Percentiles rank a stretch among this genome's conserved stretches.
These are phyloP conservation scores for Phrixothrix hirtus DNA, from an alignment of 2,888 invertebrate species.

Conservation along the genomic window DNA sequence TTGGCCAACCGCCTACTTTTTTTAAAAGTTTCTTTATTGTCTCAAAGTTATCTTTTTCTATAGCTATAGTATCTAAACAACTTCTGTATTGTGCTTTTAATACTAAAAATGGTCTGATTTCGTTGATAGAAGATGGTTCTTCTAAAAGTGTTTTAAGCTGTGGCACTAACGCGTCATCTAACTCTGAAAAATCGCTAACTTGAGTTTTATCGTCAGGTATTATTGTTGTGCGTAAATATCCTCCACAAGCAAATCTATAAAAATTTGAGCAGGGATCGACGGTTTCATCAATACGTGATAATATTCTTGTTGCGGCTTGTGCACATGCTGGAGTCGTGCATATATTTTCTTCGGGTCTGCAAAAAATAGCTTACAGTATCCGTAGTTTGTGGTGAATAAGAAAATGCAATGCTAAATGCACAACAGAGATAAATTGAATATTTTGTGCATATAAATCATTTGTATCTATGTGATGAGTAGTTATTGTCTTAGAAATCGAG, in stretches of 20 bases:
- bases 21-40: slow-evolving; percentile 74
- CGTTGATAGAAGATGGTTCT: slow-evolving; percentile 62
- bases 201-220: slow-evolving; percentile 83
- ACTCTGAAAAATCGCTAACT: slow-evolving; percentile 74
- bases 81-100: slow-evolving; percentile 82
- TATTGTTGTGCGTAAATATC: no score
- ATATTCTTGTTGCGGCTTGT: slow-evolving; percentile 74
- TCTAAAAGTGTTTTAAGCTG: slow-evolving; percentile 72
- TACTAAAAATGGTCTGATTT: slow-evolving; percentile 72
- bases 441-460: no score
- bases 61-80: slow-evolving; percentile 84
- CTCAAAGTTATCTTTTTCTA: slow-evolving; percentile 75
- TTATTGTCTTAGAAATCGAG: no score
- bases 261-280: no score
- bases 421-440: no score
- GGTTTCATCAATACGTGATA: no score
- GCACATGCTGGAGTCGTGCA: slow-evolving; percentile 80
- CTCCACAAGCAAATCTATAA: slow-evolving; percentile 77
- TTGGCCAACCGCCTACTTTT: slow-evolving; percentile 90
- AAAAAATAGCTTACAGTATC: no score
- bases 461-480: no score
- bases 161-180: slow-evolving; percentile 73
- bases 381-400: no score
- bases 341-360: no score
- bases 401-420: no score